These are phyloP conservation scores for Genyomyrus donnyi DNA, from an alignment of 2,113 vertebrate genomes.

Conservation along the genomic window DNA sequence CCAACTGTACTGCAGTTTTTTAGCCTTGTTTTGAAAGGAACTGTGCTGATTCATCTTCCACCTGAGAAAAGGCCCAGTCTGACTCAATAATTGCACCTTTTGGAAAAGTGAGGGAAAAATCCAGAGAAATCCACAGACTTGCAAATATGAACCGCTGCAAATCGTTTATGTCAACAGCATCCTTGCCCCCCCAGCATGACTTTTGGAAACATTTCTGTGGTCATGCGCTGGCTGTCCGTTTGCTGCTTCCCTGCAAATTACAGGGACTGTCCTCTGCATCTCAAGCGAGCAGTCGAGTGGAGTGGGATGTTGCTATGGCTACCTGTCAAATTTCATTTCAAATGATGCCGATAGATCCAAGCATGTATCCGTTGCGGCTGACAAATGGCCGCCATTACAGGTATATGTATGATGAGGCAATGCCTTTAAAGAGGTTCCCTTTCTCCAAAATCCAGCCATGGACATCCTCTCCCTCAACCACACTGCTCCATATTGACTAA, in stretches of 20 bases:
- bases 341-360: slow-evolving; percentile 19
- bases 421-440: neutral
- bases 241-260: neutral
- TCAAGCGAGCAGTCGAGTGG: slow-evolving; percentile 24
- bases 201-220: neutral
- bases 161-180: neutral
- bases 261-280: neutral
- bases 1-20: neutral
- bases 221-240: neutral
- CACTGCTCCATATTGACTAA: neutral
- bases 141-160: neutral
- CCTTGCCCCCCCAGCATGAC: neutral
- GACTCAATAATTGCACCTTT: slow-evolving; percentile 6
- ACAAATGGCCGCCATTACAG: neutral
- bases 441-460: neutral
- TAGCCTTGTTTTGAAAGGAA: neutral
- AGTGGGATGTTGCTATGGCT: slow-evolving; percentile 38
- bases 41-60: neutral
- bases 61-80: neutral
- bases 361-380: slow-evolving; percentile 18
- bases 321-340: slow-evolving; percentile 33
- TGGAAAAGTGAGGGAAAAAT: neutral
- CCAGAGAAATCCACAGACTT: neutral
- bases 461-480: neutral
- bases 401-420: neutral